Percentiles rank a stretch among this genome's conserved stretches.
These are phyloP conservation scores for Drosophila silvestris DNA, from an alignment of 2,888 invertebrate genomes.

Conservation along the genomic window DNA sequence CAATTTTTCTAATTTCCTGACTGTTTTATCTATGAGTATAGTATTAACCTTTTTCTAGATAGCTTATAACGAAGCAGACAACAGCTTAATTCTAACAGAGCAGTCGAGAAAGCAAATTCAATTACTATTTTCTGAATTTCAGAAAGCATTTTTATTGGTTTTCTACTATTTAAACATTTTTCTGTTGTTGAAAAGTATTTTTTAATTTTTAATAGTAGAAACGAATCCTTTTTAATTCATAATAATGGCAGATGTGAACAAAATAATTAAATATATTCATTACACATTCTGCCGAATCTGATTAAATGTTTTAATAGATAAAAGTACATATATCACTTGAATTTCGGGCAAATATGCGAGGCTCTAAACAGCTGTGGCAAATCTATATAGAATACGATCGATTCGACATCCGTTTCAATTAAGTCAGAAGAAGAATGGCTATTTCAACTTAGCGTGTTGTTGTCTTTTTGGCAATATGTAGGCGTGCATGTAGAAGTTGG, in stretches of 20 bases:
- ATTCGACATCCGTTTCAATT: background rate
- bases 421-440: background rate
- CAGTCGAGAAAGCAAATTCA: background rate
- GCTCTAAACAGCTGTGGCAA: background rate
- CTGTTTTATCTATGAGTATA: too few species aligned
- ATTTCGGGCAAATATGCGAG: background rate
- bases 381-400: background rate
- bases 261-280: background rate
- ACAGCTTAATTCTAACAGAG: background rate
- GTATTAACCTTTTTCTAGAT: too few species aligned
- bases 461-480: slow-evolving; percentile 33
- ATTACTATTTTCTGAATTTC: background rate
- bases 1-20: too few species aligned
- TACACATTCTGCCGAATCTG: background rate
- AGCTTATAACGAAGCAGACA: too few species aligned
- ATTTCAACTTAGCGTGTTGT: background rate
- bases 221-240: background rate
- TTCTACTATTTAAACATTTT: background rate
- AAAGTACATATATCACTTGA: background rate
- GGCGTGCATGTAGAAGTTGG: slow-evolving; percentile 38
- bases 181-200: background rate
- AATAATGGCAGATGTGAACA: background rate
- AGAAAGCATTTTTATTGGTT: background rate
- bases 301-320: background rate
- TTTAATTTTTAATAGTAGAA: background rate